phyloP scores from a whole-genome alignment of 2,113 vertebrate genomes.

The Regulus satrapa region DNA sequence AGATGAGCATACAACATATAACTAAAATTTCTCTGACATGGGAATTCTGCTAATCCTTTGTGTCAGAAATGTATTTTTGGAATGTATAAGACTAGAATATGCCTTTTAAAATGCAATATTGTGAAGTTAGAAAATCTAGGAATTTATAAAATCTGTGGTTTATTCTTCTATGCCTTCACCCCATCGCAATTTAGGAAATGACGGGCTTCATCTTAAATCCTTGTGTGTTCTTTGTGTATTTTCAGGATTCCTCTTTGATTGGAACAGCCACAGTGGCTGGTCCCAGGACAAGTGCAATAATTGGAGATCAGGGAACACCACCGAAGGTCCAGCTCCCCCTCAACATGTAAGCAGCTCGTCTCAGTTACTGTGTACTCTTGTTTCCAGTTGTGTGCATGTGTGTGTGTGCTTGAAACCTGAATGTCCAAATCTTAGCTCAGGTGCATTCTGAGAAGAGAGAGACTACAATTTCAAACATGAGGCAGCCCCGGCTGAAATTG shows the following conservation, averaged over 20 bases:
- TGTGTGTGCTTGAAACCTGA: background rate
- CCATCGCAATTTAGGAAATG: background rate
- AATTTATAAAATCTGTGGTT: background rate
- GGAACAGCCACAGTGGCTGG: conserved; percentile 74
- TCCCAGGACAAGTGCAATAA: conserved; percentile 80
- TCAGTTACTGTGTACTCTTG: background rate
- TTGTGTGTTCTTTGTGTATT: conserved; percentile 49
- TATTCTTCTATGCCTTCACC: background rate
- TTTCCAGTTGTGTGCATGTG: rapidly evolving
- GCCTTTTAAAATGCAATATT: background rate
- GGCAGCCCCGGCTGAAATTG: background rate
- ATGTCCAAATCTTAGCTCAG: background rate
- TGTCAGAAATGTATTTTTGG: background rate
- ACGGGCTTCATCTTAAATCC: background rate
- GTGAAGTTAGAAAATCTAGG: background rate
- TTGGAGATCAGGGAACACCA: conserved; percentile 83
- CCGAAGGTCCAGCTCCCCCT: conserved; percentile 93
- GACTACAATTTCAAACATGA: background rate
- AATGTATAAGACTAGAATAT: background rate
- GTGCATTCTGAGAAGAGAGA: background rate
- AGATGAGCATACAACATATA: background rate
- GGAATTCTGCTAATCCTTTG: conserved; percentile 4
- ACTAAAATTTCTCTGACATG: background rate
- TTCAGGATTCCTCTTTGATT: conserved; percentile 75
- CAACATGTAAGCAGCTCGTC: conserved; percentile 88